phyloP scores from a whole-genome alignment of 1,140 invertebrate genomes.

The Drosophila nebulosa region DNA sequence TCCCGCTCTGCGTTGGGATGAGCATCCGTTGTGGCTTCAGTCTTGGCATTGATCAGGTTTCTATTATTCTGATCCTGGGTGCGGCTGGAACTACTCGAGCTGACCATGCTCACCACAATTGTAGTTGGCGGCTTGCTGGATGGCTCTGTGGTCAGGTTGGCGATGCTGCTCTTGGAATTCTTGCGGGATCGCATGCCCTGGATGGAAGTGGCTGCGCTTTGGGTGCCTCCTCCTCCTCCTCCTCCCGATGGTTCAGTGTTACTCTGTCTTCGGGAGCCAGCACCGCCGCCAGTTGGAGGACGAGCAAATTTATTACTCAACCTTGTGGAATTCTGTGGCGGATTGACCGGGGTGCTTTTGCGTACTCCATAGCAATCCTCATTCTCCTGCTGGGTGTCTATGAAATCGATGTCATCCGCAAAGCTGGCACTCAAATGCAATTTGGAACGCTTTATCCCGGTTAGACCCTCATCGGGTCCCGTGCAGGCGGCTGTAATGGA shows the following conservation, averaged over 20 bases:
- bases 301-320: conserved; percentile 57
- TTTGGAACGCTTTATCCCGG: conserved; percentile 86
- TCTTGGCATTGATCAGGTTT: conserved; percentile 72
- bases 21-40: conserved; percentile 37
- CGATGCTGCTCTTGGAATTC: conserved; percentile 69
- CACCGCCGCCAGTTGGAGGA: neutral
- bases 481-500: conserved; percentile 86
- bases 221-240: too few relatives aligned
- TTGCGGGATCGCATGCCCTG: conserved; percentile 72
- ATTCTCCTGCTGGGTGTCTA: conserved; percentile 85
- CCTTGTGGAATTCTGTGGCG: conserved; percentile 35
- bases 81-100: conserved; percentile 25
- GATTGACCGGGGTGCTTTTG: conserved; percentile 58
- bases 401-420: conserved; percentile 89
- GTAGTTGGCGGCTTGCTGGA: conserved; percentile 56
- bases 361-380: conserved; percentile 81
- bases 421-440: conserved; percentile 84
- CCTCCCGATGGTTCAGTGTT: conserved; percentile 46
- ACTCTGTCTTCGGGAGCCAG: conserved; percentile 43
- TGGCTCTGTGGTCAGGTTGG: conserved; percentile 27
- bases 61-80: conserved; percentile 73
- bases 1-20: conserved; percentile 51
- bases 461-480: conserved; percentile 89
- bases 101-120: conserved; percentile 73
- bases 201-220: conserved; percentile 4